Conservation (phyloP, 2,888 invertebrate species). For the Serripes groenlandicus region DNA sequence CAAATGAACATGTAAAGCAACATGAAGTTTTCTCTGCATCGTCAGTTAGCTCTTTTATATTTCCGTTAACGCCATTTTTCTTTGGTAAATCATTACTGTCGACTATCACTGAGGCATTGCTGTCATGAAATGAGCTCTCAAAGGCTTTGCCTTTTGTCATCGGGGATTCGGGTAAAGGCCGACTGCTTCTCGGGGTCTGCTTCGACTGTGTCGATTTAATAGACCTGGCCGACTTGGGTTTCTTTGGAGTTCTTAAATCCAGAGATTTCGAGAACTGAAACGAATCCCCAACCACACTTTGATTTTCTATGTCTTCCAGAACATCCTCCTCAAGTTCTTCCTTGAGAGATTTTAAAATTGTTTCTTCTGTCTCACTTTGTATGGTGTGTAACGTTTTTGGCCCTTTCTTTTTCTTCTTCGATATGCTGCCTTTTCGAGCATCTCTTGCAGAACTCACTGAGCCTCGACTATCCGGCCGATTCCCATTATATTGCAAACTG, state of each 20-base stretch:
- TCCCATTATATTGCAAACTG: slow-evolving; percentile 38
- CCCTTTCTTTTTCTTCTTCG: slow-evolving; percentile 76
- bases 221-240: slow-evolving; percentile 48
- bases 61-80: slow-evolving; percentile 39
- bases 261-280: slow-evolving; percentile 36
- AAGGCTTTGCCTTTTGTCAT: slow-evolving; percentile 53
- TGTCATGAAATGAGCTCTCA: slow-evolving; percentile 42
- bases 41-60: slow-evolving; percentile 40
- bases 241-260: slow-evolving; percentile 20
- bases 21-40: slow-evolving; percentile 58
- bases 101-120: slow-evolving; percentile 28
- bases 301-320: slow-evolving; percentile 74
- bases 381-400: slow-evolving; percentile 53
- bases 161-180: slow-evolving; percentile 59
- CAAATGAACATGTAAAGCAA: slow-evolving; percentile 62
- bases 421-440: slow-evolving; percentile 54
- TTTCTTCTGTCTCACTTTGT: slow-evolving; percentile 74
- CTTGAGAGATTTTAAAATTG: slow-evolving; percentile 77
- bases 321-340: slow-evolving; percentile 78
- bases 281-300: slow-evolving; percentile 64
- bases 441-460: slow-evolving; percentile 68
- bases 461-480: slow-evolving; percentile 75
- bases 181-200: slow-evolving; percentile 30
- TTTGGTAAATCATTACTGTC: slow-evolving; percentile 43
- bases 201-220: slow-evolving; percentile 56